A percentile compares a stretch with the other conserved stretches of the same genome.
Evolutionary conservation across 2,113 vertebrate genomes (phyloP).

Genomic region (Paratilapia polleni): DNA sequence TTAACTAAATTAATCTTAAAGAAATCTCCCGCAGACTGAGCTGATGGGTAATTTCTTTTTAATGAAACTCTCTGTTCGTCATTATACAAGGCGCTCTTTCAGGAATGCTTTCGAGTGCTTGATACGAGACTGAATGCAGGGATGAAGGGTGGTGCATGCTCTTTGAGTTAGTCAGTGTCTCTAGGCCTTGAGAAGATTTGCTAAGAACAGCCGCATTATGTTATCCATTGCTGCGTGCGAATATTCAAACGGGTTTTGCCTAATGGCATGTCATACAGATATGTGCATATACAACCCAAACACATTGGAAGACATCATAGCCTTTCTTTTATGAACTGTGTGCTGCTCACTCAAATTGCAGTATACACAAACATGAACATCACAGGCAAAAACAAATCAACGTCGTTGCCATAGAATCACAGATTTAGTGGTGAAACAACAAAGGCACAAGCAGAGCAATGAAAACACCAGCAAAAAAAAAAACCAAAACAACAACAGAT

Average conservation of each 20-base stretch:
- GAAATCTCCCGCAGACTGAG: constrained; percentile 41
- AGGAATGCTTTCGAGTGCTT: constrained; percentile 41
- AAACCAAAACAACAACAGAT: constrained; percentile 67
- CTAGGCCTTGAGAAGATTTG: constrained; percentile 36
- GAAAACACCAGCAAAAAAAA: constrained; percentile 46
- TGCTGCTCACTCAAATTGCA: constrained; percentile 3
- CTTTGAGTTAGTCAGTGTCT: constrained; percentile 39
- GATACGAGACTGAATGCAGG: constrained; percentile 21
- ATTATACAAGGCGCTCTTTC: constrained; percentile 40
- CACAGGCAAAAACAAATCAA: constrained; percentile 46
- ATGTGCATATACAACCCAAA: neutral
- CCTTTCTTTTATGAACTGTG: constrained; percentile 8
- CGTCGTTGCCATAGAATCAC: constrained; percentile 50
- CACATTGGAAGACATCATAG: constrained; percentile 30
- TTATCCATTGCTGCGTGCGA: constrained; percentile 35
- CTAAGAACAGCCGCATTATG: constrained; percentile 29
- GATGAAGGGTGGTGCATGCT: constrained; percentile 29
- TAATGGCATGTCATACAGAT: constrained; percentile 56
- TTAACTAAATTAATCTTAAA: constrained; percentile 52
- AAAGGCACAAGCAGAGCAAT: constrained; percentile 57
- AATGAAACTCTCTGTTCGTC: constrained; percentile 57
- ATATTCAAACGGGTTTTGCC: constrained; percentile 51
- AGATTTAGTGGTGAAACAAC: constrained; percentile 62
- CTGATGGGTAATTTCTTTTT: constrained; percentile 63
- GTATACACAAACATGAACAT: constrained; percentile 25